Percentiles rank a stretch among this genome's conserved stretches.
Conservation (phyloP, 53 echinoderm and acorn worm species). For the Patiria pectinifera region DNA sequence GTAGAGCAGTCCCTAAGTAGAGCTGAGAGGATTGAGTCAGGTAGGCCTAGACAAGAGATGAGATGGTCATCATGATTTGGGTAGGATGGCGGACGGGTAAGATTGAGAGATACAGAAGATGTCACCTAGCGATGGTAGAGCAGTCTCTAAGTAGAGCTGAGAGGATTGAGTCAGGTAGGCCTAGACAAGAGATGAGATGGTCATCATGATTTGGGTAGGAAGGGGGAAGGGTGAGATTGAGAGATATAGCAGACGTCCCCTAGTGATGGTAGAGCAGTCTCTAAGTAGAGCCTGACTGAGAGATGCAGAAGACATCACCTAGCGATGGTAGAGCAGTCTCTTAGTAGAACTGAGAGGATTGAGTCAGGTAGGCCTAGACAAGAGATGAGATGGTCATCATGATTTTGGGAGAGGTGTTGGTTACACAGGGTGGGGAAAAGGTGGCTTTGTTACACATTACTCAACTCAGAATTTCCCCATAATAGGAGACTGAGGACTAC, state of each 20-base stretch:
- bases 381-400: neutral
- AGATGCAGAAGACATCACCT: slow-evolving; percentile 86
- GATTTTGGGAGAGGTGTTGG: neutral
- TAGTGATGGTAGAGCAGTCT: slow-evolving; percentile 91
- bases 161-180: slow-evolving; percentile 94
- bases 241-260: slow-evolving; percentile 90
- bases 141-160: slow-evolving; percentile 96
- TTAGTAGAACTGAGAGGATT: slow-evolving; percentile 96
- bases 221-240: slow-evolving; percentile 47
- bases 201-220: too few species aligned
- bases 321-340: slow-evolving; percentile 90
- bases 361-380: slow-evolving; percentile 88
- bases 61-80: neutral
- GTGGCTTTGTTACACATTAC: too few species aligned
- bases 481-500: too few species aligned
- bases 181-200: slow-evolving; percentile 33
- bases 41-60: slow-evolving; percentile 70
- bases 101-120: slow-evolving; percentile 94
- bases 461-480: too few species aligned
- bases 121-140: slow-evolving; percentile 90
- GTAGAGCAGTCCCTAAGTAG: slow-evolving; percentile 90
- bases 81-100: slow-evolving; percentile 67
- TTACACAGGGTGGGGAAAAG: slow-evolving; percentile 40
- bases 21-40: slow-evolving; percentile 98
- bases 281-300: slow-evolving; percentile 84